Evolutionary conservation across 2,888 invertebrate species (phyloP).

Genomic region (Yponomeuta cagnagella): DNA sequence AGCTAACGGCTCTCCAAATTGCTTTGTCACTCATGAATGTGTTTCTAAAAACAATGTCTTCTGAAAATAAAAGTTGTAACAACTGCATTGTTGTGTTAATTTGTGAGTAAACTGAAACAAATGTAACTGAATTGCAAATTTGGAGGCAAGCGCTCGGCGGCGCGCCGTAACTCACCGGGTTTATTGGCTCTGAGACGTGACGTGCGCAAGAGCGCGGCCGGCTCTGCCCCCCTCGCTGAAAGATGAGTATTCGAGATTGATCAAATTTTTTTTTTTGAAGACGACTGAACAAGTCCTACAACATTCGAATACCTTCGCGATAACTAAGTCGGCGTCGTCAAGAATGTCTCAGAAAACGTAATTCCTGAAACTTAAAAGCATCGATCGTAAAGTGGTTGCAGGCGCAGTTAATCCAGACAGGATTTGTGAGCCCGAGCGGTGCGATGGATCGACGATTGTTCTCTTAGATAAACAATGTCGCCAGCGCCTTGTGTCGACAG

Average conservation of each 20-base stretch:
- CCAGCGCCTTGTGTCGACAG: slow-evolving; percentile 26
- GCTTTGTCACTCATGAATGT: neutral
- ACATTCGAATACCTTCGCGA: too few species aligned
- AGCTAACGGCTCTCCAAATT: neutral
- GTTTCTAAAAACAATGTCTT: slow-evolving; percentile 1
- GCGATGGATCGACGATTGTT: slow-evolving; percentile 24
- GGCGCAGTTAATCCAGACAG: neutral
- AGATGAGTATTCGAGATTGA: too few species aligned
- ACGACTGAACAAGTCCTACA: too few species aligned
- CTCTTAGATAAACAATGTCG: slow-evolving; percentile 35
- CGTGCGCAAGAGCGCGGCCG: too few species aligned
- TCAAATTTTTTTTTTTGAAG: too few species aligned
- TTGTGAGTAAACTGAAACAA: neutral
- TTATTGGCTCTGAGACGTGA: too few species aligned
- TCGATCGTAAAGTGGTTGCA: slow-evolving; percentile 5
- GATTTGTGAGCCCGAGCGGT: slow-evolving; percentile 2
- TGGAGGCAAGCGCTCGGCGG: too few species aligned
- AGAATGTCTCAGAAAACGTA: neutral
- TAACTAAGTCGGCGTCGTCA: too few species aligned
- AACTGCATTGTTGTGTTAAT: neutral
- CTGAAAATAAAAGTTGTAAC: neutral
- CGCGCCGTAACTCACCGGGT: too few species aligned
- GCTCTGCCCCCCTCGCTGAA: too few species aligned
- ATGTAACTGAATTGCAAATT: neutral
- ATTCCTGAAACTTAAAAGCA: slow-evolving; percentile 11